These are phyloP conservation scores for Leptoteleia sp. DNA, from an alignment of 1,140 invertebrate genomes.

Conservation along the genomic window DNA sequence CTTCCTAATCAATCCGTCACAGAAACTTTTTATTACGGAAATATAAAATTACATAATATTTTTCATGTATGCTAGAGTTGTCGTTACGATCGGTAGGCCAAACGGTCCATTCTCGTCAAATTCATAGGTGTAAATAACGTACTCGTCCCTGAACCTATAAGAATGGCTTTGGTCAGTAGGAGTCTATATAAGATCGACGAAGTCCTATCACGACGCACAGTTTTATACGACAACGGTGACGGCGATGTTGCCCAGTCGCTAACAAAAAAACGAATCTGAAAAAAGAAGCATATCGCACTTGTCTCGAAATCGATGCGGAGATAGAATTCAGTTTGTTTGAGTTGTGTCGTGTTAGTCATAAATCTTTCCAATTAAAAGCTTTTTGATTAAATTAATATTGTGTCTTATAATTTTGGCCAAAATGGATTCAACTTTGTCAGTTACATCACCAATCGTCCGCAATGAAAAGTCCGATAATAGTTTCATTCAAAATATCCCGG, in stretches of 20 bases:
- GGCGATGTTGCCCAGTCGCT: conserved; percentile 56
- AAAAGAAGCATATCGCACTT: conserved; percentile 18
- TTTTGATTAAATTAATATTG: not conserved
- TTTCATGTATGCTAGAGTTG: conserved; percentile 2
- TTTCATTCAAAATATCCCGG: conserved; percentile 71
- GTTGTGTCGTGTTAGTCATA: not conserved
- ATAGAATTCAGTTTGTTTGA: not conserved
- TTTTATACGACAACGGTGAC: conserved; percentile 72
- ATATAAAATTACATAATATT: conserved; percentile 24
- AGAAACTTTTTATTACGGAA: conserved; percentile 40
- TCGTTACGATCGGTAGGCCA: too few species aligned
- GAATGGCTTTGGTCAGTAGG: conserved; percentile 72
- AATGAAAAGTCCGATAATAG: conserved; percentile 63
- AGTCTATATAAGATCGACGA: conserved; percentile 76
- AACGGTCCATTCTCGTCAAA: conserved; percentile 26
- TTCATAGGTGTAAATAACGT: conserved; percentile 59
- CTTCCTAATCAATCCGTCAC: conserved; percentile 19
- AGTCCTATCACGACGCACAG: conserved; percentile 74
- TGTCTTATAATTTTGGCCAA: conserved; percentile 7
- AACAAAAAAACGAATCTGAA: conserved; percentile 13
- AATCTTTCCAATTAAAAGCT: not conserved
- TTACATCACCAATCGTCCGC: conserved; percentile 11
- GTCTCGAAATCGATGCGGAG: conserved; percentile 18
- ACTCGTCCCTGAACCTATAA: conserved; percentile 74
- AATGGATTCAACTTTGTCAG: conserved; percentile 49